Evolutionary conservation across 64 coral and sea anemone genomes (phyloP).

Genomic region (Stichodactyla mertensii): DNA sequence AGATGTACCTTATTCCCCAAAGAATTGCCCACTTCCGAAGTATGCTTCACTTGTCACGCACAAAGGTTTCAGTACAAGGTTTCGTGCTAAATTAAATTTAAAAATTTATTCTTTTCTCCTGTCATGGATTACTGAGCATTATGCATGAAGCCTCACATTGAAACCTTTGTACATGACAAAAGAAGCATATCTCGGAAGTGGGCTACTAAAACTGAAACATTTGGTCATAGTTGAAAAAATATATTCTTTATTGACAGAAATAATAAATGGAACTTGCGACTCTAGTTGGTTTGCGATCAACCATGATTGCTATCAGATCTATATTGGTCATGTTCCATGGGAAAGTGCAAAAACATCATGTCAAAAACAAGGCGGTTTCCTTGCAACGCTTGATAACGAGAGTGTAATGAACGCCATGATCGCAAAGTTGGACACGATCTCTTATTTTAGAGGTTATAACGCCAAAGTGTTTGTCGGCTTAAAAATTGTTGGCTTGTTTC

Average conservation of each 20-base stretch:
- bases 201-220: no score
- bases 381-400: neutral
- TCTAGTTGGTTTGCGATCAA: neutral
- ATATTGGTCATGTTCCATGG: neutral
- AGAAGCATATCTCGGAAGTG: no score
- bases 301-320: neutral
- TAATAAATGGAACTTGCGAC: neutral
- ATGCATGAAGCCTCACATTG: no score
- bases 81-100: no score
- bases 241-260: neutral
- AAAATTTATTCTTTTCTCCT: no score
- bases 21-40: no score
- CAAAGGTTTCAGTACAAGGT: no score
- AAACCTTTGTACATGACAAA: no score
- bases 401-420: neutral
- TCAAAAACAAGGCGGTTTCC: neutral
- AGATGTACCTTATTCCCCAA: no score
- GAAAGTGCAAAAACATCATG: neutral
- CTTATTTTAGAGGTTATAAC: neutral
- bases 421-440: neutral
- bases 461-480: conserved; percentile 28
- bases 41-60: no score
- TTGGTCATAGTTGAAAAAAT: no score
- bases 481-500: conserved; percentile 8
- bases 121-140: no score